Base-by-base conservation (phyloP, 2,113 vertebrate genomes). In the Apodemus speciosus region DNA sequence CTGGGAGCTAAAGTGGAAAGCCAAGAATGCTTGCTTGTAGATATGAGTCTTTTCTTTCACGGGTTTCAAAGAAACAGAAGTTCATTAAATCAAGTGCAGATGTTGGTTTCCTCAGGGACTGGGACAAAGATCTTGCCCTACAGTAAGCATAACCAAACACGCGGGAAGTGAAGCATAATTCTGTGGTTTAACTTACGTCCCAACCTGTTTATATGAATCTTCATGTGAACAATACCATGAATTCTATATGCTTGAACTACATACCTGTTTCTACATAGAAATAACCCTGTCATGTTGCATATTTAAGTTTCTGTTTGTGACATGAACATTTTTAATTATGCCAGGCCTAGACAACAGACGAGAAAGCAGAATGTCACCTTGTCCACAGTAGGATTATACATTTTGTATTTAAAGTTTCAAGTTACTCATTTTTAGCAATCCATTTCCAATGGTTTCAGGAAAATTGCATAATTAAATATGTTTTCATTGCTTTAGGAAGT, bases 71-170 rank as follows among this genome's bases (percentile, higher is more conserved):
- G 85, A 96, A 97, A 95, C 91, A 96, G 91, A 80, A 96, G 75
- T 96, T 90, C 91, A 77, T 94, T 91, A 97, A 97, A 97, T 96
- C 21, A 95, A 97, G 71, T 95, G 80, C 88, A 97, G 93, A 89
- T 89, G 73, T 96, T 95, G 94, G 79, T 96, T 97, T 98, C 95
- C 95, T 95, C 64, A 1, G 88, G 90, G 90, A 97, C 71, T 56
- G 58, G 30, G 89, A 75, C 49, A 83, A 92, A 96, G 86, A 95
- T 90, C 79, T 95, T 46, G 75, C 79, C 86, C 91, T 93, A 21
- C 69, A 69, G 87, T 92, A 96, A 98, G 96, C 85, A 95, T 90
- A 97, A 96, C 80, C 80, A 60, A 38, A 95, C 85, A 68, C 40
- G 90, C 15, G 77, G 85, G 91, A 96, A 96, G 68, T 91, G 79